Evolutionary conservation across 2,888 invertebrate species (phyloP), one percentile per base, ranked within the genome.

Genomic region (Nomada ruficornis): DNA sequence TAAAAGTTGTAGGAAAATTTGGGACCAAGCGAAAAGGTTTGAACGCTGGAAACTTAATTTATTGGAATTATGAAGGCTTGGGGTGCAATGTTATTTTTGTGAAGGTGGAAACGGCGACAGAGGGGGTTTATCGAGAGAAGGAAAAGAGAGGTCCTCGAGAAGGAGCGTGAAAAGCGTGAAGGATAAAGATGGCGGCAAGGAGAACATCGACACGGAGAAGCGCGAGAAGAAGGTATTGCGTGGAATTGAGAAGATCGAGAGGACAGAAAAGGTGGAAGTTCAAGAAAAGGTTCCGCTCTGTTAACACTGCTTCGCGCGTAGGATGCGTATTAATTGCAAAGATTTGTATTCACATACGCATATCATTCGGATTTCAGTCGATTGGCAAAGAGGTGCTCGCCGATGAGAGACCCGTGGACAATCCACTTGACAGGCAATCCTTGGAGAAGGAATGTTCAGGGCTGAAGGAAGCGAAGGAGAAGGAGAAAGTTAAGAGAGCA

Each of bases 401-500:
- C 5, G 78, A 79, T 29, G 89, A 82, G 2, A 81, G 74, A 36
- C 36, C 75, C 5, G 23, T 78, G 62, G 86, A 89, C n/a, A 85
- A 70, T 64, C 77, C 82, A 1, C 23, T 76, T 36, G 82, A 83
- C 20, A 89, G 85, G 36, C 82, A 78, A 15, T 76, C 83, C 54
- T 10, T 47, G 47, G 82, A 82, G 54, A 90, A 90, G 64, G 90
- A 89, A 26, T 81, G 77, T 47, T 55, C 77, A 9, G 74, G 73
- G 1, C 63, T 62, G 20, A 86, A 83, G 52, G 89, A 89, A 13
- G 72, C 80, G 57, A 83, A 83, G 26, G 86, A 88, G 20, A 89
- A 88, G 57, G 88, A 90, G 11, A 91, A 91, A 75, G 90, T 91
- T 11, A 91, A 91, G 94, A 95, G 94, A 94, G 95, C 94, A 89